These are phyloP conservation scores for Littorina saxatilis DNA, from an alignment of 1,140 invertebrate species.

Conservation along the genomic window DNA sequence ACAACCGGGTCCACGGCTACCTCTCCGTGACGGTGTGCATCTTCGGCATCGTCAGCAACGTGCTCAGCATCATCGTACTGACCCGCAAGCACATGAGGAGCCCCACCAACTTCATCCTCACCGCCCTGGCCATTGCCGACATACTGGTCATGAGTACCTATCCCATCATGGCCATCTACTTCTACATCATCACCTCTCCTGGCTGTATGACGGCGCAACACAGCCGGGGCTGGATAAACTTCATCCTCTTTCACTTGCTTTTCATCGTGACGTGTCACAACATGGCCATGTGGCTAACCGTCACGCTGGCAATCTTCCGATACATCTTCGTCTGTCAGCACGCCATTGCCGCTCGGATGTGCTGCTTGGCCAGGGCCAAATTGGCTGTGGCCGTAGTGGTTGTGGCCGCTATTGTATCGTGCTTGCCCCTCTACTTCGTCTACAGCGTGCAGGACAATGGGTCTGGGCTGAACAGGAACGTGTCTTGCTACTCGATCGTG, in stretches of 20 bases:
- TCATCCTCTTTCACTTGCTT: conserved; percentile 75
- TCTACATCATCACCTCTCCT: conserved; percentile 55
- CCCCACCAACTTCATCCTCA: too few relatives aligned
- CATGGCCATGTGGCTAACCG: conserved; percentile 93
- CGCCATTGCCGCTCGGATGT: conserved; percentile 84
- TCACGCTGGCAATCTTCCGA: too few relatives aligned
- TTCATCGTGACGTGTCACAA: conserved; percentile 91
- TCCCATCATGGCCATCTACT: conserved; percentile 86
- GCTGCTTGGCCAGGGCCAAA: conserved; percentile 84
- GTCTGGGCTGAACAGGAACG: not conserved
- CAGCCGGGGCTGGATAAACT: conserved; percentile 66
- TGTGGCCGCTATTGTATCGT: conserved; percentile 84
- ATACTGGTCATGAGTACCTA: conserved; percentile 93
- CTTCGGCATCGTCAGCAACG: too few relatives aligned
- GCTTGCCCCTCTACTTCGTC: conserved; percentile 83
- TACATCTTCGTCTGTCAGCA: too few relatives aligned
- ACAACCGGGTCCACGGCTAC: conserved; percentile 82
- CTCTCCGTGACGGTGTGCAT: conserved; percentile 86
- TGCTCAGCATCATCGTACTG: too few relatives aligned
- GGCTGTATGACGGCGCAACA: conserved; percentile 7
- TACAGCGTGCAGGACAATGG: conserved; percentile 52
- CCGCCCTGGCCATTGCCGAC: too few relatives aligned
- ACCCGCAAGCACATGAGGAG: too few relatives aligned
- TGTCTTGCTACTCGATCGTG: conserved; percentile 32
- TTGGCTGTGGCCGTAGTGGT: conserved; percentile 86